These are phyloP conservation scores for Octodonta nipae DNA, from an alignment of 2,888 invertebrate genomes.

Conservation along the genomic window DNA sequence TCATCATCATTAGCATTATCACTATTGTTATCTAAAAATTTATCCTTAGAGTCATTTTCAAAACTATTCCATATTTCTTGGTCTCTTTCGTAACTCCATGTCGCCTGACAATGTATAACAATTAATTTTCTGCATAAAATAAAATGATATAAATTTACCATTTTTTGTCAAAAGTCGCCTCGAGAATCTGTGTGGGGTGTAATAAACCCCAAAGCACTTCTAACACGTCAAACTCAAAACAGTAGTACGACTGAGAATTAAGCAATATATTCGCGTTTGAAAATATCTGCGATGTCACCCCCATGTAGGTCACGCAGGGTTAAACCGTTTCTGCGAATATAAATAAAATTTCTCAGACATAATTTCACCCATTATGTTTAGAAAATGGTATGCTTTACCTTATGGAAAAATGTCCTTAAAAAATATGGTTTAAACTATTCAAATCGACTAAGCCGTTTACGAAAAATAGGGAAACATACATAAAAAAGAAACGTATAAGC, in stretches of 20 bases:
- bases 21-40: neutral
- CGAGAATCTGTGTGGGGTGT: slow-evolving; percentile 1
- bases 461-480: too few species aligned
- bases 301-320: slow-evolving; percentile 1
- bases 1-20: slow-evolving; percentile 1
- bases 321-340: too few species aligned
- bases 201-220: slow-evolving; percentile 1
- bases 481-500: too few species aligned
- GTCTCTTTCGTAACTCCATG: neutral
- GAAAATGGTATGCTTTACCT: too few species aligned
- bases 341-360: too few species aligned
- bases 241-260: neutral
- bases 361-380: too few species aligned
- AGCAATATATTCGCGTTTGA: neutral
- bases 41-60: slow-evolving; percentile 1
- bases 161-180: neutral
- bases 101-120: neutral
- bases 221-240: slow-evolving; percentile 1
- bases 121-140: neutral
- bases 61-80: neutral
- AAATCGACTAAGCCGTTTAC: too few species aligned
- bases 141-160: neutral
- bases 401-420: too few species aligned
- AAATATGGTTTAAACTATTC: too few species aligned
- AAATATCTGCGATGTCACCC: slow-evolving; percentile 1